Percentiles rank a stretch among this genome's conserved stretches.
These are phyloP conservation scores for Neoaliturus tenellus DNA, from an alignment of 2,888 invertebrate genomes.

Conservation along the genomic window DNA sequence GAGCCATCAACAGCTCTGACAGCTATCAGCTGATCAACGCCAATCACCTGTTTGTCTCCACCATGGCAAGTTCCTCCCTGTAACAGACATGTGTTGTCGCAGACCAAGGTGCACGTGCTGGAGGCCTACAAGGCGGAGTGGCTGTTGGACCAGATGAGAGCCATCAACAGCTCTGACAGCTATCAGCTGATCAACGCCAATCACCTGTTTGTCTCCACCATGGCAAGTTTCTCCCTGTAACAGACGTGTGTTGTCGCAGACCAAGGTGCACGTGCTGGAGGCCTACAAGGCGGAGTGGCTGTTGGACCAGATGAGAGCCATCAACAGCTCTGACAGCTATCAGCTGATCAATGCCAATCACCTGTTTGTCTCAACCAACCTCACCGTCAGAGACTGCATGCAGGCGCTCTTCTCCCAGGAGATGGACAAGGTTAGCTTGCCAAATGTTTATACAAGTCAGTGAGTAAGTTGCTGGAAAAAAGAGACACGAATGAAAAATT, in stretches of 20 bases:
- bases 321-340: slow-evolving; percentile 78
- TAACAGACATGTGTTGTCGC: no score
- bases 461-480: no score
- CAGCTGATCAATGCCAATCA: slow-evolving; percentile 87
- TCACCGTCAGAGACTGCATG: slow-evolving; percentile 81
- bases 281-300: slow-evolving; percentile 70
- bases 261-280: slow-evolving; percentile 75
- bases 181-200: slow-evolving; percentile 88
- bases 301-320: slow-evolving; percentile 78
- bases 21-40: no score
- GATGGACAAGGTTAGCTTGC: slow-evolving; percentile 64
- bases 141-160: no score
- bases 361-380: slow-evolving; percentile 80
- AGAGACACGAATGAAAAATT: no score
- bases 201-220: slow-evolving; percentile 82
- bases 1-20: no score
- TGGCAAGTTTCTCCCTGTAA: slow-evolving; percentile 75
- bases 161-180: slow-evolving; percentile 74
- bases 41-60: no score
- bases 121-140: no score
- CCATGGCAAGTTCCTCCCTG: no score
- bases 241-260: slow-evolving; percentile 79
- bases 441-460: no score
- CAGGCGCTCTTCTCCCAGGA: slow-evolving; percentile 75
- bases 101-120: no score